Conservation (phyloP, 2,888 invertebrate genomes). For the Ephialtes manifestator region DNA sequence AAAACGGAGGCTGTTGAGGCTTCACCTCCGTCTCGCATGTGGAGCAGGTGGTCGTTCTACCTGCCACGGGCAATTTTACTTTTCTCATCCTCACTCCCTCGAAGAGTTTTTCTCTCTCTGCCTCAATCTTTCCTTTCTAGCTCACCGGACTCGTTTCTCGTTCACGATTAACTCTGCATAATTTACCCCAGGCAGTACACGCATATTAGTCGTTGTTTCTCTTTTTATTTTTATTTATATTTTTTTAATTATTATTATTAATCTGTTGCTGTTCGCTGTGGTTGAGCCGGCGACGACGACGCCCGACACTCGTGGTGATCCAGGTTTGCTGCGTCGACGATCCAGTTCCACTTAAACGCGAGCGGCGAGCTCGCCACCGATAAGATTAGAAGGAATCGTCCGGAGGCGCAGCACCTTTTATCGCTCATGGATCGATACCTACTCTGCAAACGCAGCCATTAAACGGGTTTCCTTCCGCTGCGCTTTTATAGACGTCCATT, state of each 20-base stretch:
- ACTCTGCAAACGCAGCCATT: slow-evolving; percentile 47
- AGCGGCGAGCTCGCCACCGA: slow-evolving; percentile 38
- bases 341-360: slow-evolving; percentile 64
- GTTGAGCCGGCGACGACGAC: no score
- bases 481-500: slow-evolving; percentile 26
- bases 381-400: slow-evolving; percentile 66
- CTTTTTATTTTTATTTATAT: slow-evolving; percentile 40
- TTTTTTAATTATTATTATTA: slow-evolving; percentile 7
- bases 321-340: slow-evolving; percentile 51
- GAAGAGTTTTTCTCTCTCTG: slow-evolving; percentile 20
- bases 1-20: slow-evolving; percentile 39
- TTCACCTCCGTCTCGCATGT: slow-evolving; percentile 56
- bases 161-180: slow-evolving; percentile 67
- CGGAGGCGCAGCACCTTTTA: slow-evolving; percentile 62
- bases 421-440: slow-evolving; percentile 61
- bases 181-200: slow-evolving; percentile 61
- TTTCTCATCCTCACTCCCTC: slow-evolving; percentile 63
- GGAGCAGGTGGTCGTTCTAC: slow-evolving; percentile 77
- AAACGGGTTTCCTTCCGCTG: slow-evolving; percentile 60
- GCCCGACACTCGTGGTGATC: slow-evolving; percentile 45
- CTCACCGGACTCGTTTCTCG: slow-evolving; percentile 59
- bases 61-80: slow-evolving; percentile 77
- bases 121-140: slow-evolving; percentile 2
- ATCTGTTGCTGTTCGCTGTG: slow-evolving; percentile 29
- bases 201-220: slow-evolving; percentile 62